These are phyloP conservation scores for Dermochelys coriacea DNA, from an alignment of 2,797 vertebrate species.

Conservation along the genomic window DNA sequence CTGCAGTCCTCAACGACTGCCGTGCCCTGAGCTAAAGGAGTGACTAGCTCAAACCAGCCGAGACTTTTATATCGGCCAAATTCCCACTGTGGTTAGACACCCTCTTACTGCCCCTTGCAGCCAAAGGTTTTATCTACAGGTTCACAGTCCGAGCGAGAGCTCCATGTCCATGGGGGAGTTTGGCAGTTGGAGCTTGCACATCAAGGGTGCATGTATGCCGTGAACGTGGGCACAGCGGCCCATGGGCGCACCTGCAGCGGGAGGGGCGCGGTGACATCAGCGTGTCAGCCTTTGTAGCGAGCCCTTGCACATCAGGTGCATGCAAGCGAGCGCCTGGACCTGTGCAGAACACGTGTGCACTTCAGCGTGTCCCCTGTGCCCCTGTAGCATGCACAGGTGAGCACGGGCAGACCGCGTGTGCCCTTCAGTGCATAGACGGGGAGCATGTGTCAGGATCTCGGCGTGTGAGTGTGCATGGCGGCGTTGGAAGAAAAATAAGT, in stretches of 20 bases:
- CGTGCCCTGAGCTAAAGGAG: not conserved
- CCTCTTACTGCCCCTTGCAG: not conserved
- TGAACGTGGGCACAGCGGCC: not conserved
- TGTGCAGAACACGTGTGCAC: not conserved
- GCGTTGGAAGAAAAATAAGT: not conserved
- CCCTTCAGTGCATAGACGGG: not conserved
- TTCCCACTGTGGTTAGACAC: not conserved
- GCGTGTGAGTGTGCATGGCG: not conserved
- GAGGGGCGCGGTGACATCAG: not conserved
- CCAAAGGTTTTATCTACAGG: not conserved
- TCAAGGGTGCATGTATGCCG: not conserved
- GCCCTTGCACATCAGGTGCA: not conserved
- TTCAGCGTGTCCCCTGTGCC: rapidly evolving
- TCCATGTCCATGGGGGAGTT: not conserved
- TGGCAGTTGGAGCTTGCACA: not conserved
- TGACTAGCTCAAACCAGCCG: not conserved
- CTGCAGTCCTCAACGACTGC: not conserved
- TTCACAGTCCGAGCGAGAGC: not conserved
- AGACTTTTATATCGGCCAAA: not conserved
- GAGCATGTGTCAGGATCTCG: not conserved
- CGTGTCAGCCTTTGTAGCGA: not conserved
- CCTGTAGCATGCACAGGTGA: not conserved
- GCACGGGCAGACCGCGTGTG: not conserved
- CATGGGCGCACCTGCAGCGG: not conserved
- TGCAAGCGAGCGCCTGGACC: not conserved